phyloP scores from a whole-genome alignment of 2,888 invertebrate genomes.

The Erebia epiphron region DNA sequence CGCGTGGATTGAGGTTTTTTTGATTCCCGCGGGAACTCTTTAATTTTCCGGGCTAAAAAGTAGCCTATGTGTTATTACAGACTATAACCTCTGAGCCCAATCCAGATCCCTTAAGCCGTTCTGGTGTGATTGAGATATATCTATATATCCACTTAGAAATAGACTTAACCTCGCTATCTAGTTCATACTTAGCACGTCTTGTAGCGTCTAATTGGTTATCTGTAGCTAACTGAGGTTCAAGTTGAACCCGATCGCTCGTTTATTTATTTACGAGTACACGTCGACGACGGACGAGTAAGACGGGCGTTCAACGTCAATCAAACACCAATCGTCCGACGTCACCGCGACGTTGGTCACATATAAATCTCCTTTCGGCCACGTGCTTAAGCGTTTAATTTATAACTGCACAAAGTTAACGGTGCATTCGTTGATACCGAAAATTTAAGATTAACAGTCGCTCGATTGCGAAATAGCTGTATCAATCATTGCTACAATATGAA shows the following conservation, averaged over 20 bases:
- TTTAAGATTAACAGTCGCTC: too few species aligned
- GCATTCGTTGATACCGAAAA: conserved; percentile 37
- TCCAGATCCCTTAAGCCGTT: too few species aligned
- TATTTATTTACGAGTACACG: neutral
- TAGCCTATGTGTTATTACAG: too few species aligned
- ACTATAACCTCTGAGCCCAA: too few species aligned
- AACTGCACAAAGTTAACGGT: conserved; percentile 45
- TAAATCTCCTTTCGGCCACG: conserved; percentile 50
- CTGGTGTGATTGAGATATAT: too few species aligned
- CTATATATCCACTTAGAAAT: too few species aligned
- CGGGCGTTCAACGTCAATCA: neutral
- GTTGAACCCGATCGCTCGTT: neutral
- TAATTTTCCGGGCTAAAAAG: too few species aligned
- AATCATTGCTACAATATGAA: too few species aligned
- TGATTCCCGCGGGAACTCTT: too few species aligned
- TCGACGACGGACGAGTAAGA: neutral
- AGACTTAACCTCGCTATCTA: too few species aligned
- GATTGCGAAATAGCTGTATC: too few species aligned
- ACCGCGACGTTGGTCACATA: conserved; percentile 38
- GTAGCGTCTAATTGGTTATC: neutral
- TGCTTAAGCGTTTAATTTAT: conserved; percentile 51
- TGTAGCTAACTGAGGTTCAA: neutral
- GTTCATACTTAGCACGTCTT: neutral
- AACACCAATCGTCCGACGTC: conserved; percentile 3
- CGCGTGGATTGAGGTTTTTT: too few species aligned